Base-by-base conservation (phyloP, 2,797 vertebrate species). In the Poeciliopsis paucimaculata region DNA sequence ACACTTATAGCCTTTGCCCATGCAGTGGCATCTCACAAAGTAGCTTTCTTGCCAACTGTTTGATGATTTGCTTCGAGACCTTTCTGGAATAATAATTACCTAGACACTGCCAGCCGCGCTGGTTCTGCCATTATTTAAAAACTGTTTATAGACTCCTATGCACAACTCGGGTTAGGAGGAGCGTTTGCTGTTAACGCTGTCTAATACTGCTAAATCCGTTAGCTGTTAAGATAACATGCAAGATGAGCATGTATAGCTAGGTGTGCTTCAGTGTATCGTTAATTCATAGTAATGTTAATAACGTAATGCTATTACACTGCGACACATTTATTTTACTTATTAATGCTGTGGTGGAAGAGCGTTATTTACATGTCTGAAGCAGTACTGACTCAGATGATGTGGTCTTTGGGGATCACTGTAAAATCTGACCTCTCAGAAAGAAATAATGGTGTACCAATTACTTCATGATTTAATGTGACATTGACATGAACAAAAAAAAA, bases 51-150 rank as follows among this genome's bases (percentile, higher is more conserved):
- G 66, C 72, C 68, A 82, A 76, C 66, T 80, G 77, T 83, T 46
- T 64, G 81, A 85, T 82, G 36, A 84, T 76, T 83, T 70, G 49
- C 79, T 84, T 82, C 41, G 57, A 68, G 45, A 88, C 53, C 45
- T 70, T 79, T 80, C 82, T 73, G 55, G 76, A 84, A 83, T 78
- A 79, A 83, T 73, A 77, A 86, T 64, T 76, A 34, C 60, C 43
- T 78, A 77, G 82, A 45, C 0, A 10, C 73, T 68, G 45, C 26
- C 20, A 66, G 70, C n/a, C 77, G 73, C 6, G 62, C 71, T 77
- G 70, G 77, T 77, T 73, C 77, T 71, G 46, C 68, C 60, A 79
- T 73, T 62, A 73, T 81, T 88, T 66, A 86, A 76, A 82, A 31
- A 75, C 75, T 60, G 23, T 77, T 77, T 46, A 77, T 36, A 55